Base-by-base conservation (phyloP, 2,113 vertebrate genomes). In the Acanthochromis polyacanthus region DNA sequence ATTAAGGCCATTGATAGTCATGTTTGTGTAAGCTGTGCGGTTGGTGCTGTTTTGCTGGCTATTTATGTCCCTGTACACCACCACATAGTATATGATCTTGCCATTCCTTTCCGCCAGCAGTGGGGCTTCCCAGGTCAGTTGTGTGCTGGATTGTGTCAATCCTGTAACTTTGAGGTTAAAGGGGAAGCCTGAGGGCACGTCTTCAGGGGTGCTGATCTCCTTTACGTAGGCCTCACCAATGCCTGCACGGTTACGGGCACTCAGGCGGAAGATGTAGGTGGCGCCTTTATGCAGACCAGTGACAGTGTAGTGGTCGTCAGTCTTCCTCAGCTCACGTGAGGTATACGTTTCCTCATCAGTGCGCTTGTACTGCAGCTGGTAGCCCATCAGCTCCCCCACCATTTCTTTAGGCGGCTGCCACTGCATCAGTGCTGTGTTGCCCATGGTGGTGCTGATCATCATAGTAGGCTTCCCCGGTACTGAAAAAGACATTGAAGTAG, bases 341-440 rank as follows among this genome's bases (percentile, higher is more conserved):
- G 91, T 97, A 92, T 93, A 98, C 63, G 75, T 89, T 3, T 96
- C 95, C 71, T 99, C 97, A 10, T 98, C 98, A 0, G 94, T 94
- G 53, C 97, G 96, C 88, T 95, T 96, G 93, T 97, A 99, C 88
- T 97, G 97, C 82, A 99, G 93, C 87, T 96, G 95, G 91, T 97
- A 99, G 80, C 98, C 98, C 90, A 98, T 94, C 86, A 99, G 94
- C 89, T 99, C 97, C 0, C 98, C 98, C 11, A 97, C 96, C 94
- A 98, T 97, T 69, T 99, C 98, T 92, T 96, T 98, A 40, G 98
- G 98, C 0, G 97, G 97, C 91, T 99, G 97, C 98, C 98, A 99
- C 92, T 99, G 98, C 86, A 99, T 96, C 85, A 99, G 95, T 0
- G 98, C 98, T 0, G 98, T 99, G 94, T 97, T 98, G 87, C 96